phyloP scores from a whole-genome alignment of 2,888 invertebrate species.

The Capitulum mitella region DNA sequence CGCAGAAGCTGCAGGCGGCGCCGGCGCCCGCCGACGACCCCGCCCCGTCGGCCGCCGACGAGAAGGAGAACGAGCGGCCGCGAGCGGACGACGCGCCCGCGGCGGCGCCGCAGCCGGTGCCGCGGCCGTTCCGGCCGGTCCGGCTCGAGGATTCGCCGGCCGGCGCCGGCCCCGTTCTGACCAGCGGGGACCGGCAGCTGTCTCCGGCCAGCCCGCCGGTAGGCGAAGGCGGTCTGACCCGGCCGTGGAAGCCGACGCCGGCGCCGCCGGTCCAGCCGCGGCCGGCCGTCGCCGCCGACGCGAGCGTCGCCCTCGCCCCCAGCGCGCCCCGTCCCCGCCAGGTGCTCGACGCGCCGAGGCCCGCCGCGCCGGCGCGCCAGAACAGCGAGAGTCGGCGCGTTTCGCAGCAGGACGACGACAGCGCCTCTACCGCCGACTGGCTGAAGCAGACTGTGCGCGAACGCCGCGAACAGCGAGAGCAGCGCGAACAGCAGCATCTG shows the following conservation, averaged over 20 bases:
- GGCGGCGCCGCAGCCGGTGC: neutral
- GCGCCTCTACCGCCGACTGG: conserved; percentile 12
- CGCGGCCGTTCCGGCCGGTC: neutral
- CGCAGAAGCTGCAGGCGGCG: neutral
- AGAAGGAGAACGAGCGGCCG: neutral
- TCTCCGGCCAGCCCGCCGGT: no score
- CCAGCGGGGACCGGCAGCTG: no score
- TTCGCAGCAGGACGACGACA: neutral
- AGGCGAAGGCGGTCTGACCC: no score
- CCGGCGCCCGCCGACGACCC: neutral
- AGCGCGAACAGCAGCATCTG: neutral
- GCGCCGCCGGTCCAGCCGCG: neutral
- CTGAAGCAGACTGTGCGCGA: neutral
- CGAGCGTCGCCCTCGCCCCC: neutral
- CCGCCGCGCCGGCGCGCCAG: neutral
- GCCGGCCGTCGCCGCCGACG: neutral
- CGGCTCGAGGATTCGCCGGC: neutral
- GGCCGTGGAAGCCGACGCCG: neutral
- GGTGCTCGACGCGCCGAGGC: neutral
- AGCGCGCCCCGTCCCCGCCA: neutral
- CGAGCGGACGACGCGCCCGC: neutral
- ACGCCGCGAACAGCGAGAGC: neutral
- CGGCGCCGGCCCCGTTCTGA: neutral
- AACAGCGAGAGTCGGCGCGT: conserved; percentile 36
- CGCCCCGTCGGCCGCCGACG: neutral